These are phyloP conservation scores for Phaethon lepturus DNA, from an alignment of 2,113 vertebrate genomes.

Conservation along the genomic window DNA sequence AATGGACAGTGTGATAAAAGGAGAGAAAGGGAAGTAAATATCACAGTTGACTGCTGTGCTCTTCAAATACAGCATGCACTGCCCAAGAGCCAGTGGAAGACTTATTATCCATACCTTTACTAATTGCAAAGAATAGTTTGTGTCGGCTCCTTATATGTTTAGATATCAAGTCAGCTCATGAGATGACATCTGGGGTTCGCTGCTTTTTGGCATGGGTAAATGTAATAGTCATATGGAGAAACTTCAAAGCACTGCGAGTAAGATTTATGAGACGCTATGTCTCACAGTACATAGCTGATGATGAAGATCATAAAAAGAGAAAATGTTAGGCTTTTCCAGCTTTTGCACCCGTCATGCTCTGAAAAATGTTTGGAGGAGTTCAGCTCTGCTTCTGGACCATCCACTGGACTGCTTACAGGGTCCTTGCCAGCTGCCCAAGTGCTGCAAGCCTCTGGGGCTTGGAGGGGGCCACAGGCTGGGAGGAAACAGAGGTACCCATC, in stretches of 20 bases:
- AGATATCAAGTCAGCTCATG: not conserved
- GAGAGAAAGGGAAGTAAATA: not conserved
- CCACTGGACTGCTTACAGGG: not conserved
- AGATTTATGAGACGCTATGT: not conserved
- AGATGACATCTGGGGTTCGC: not conserved
- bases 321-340: not conserved
- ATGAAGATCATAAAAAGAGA: not conserved
- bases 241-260: not conserved
- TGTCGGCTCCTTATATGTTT: not conserved
- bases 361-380: not conserved
- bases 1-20: rapidly evolving
- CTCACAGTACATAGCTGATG: not conserved
- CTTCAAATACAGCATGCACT: not conserved
- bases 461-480: not conserved
- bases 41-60: not conserved
- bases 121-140: not conserved
- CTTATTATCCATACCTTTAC: not conserved
- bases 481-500: not conserved
- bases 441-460: not conserved
- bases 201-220: not conserved
- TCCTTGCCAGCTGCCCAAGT: rapidly evolving
- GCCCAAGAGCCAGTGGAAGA: not conserved
- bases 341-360: not conserved
- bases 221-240: not conserved
- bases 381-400: not conserved